These are phyloP conservation scores for Enoplolaimus lenunculus DNA, from an alignment of 2,888 invertebrate species.

Conservation along the genomic window DNA sequence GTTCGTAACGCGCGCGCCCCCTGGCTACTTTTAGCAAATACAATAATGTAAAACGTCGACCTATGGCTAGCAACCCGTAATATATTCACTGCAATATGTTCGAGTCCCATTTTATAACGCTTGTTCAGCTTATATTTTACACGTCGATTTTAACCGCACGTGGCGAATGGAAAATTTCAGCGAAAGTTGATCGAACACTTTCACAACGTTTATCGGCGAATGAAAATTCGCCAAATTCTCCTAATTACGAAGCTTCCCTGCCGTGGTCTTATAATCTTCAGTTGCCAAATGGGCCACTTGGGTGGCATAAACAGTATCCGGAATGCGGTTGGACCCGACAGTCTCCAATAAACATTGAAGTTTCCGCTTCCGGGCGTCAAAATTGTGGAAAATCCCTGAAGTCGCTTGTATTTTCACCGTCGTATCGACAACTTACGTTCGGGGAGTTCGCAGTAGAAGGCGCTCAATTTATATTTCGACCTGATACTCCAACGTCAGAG, in stretches of 20 bases:
- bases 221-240: neutral
- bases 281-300: neutral
- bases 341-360: conserved; percentile 8
- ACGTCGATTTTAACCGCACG: too few relatives aligned
- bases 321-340: conserved; percentile 11
- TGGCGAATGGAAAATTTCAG: conserved; percentile 12
- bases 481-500: neutral
- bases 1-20: too few relatives aligned
- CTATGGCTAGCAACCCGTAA: too few relatives aligned
- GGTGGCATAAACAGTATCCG: neutral
- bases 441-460: neutral
- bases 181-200: neutral
- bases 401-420: too few relatives aligned
- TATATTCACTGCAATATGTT: too few relatives aligned
- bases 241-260: neutral
- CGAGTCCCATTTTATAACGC: too few relatives aligned
- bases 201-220: neutral
- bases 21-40: too few relatives aligned
- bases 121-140: too few relatives aligned
- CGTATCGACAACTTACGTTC: neutral
- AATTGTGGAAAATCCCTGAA: neutral
- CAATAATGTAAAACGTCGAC: too few relatives aligned
- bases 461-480: neutral
- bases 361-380: neutral
- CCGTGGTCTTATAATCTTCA: neutral